These are phyloP conservation scores for Drosophila mimetica DNA, from an alignment of 2,888 invertebrate genomes.

Conservation along the genomic window DNA sequence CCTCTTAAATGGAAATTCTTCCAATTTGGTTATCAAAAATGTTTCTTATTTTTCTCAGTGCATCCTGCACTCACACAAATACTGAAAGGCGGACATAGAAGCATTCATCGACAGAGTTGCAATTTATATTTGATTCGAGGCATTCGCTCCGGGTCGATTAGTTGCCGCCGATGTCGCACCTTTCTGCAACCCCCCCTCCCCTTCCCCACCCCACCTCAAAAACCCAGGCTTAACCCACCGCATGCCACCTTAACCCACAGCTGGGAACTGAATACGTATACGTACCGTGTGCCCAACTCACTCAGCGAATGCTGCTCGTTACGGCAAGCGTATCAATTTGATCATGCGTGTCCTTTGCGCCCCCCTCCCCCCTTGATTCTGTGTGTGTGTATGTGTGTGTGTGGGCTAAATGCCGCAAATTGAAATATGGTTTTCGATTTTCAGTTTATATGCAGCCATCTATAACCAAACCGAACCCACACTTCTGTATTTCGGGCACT, in stretches of 20 bases:
- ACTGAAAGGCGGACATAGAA: not conserved
- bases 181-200: not conserved
- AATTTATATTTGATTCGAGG: slow-evolving; percentile 45
- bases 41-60: not conserved
- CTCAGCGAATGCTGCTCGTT: slow-evolving; percentile 53
- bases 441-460: slow-evolving; percentile 77
- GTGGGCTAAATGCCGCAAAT: slow-evolving; percentile 78
- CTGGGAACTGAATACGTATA: slow-evolving; percentile 4
- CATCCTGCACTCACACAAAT: not conserved
- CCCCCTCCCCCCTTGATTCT: not conserved
- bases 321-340: slow-evolving; percentile 72
- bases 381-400: slow-evolving; percentile 33
- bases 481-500: slow-evolving; percentile 12
- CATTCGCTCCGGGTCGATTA: slow-evolving; percentile 35
- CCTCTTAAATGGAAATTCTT: not conserved
- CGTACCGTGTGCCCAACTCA: slow-evolving; percentile 9
- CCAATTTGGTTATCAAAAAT: no score
- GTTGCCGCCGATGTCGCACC: slow-evolving; percentile 22
- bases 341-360: slow-evolving; percentile 70
- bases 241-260: slow-evolving; percentile 20
- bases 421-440: slow-evolving; percentile 81
- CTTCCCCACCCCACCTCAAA: no score
- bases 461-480: slow-evolving; percentile 63
- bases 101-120: slow-evolving; percentile 20
- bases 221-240: slow-evolving; percentile 7